A percentile compares a stretch with the other conserved stretches of the same genome.
phyloP scores from a whole-genome alignment of 2,888 invertebrate genomes.

The Pristionchus japonicus region DNA sequence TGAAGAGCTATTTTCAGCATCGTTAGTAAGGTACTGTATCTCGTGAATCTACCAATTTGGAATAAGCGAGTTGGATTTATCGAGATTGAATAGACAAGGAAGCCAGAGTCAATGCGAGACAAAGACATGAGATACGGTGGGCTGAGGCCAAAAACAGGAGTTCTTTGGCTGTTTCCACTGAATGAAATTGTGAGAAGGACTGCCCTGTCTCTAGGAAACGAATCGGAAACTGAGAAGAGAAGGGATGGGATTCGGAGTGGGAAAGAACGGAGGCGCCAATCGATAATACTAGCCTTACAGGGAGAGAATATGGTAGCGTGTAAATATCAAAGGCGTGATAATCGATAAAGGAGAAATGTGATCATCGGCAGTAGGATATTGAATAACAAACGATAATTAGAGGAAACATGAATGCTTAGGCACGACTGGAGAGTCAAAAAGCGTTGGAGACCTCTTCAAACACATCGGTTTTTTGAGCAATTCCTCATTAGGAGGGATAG shows the following conservation, averaged over 20 bases:
- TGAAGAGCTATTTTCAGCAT: no score
- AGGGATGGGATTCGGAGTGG: neutral
- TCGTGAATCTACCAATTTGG: neutral
- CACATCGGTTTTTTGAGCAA: neutral
- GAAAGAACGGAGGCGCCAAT: neutral
- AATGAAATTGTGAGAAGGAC: neutral
- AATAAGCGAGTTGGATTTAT: neutral
- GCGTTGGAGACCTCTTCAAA: neutral
- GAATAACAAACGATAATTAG: neutral
- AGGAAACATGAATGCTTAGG: neutral
- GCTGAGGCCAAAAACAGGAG: neutral
- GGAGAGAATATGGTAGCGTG: neutral
- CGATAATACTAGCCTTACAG: constrained; percentile 9
- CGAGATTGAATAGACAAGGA: neutral
- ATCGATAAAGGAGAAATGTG: neutral
- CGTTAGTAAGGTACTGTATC: no score
- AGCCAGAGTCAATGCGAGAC: neutral
- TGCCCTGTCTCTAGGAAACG: neutral
- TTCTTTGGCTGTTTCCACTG: neutral
- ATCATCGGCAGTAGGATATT: neutral
- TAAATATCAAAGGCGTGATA: neutral
- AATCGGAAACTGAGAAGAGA: neutral
- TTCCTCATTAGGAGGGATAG: neutral
- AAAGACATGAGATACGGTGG: constrained; percentile 7
- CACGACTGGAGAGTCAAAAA: neutral